These are phyloP conservation scores for Nowickia ferox DNA, from an alignment of 2,888 invertebrate genomes.

Conservation along the genomic window DNA sequence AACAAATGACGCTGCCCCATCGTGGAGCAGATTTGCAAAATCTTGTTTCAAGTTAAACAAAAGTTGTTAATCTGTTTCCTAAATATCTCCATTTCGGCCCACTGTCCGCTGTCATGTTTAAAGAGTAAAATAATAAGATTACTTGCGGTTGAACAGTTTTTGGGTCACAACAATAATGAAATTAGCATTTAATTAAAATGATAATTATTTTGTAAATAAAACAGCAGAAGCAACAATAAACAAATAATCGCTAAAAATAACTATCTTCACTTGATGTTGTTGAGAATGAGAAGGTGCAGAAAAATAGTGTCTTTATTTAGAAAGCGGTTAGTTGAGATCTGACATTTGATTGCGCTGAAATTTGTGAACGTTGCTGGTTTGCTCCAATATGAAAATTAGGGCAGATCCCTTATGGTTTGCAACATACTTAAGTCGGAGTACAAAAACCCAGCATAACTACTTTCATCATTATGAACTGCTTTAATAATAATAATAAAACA, in stretches of 20 bases:
- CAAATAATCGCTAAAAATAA: neutral
- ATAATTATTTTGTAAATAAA: conserved; percentile 8
- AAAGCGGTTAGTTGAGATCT: neutral
- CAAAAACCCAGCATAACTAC: no score
- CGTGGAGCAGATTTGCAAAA: no score
- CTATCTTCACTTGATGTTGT: neutral
- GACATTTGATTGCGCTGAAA: neutral
- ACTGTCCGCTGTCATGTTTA: neutral
- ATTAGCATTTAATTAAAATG: conserved; percentile 47
- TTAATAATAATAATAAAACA: no score
- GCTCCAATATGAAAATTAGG: no score
- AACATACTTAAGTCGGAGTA: no score
- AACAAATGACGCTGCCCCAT: no score
- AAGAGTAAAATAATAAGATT: conserved; percentile 20
- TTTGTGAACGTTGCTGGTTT: neutral
- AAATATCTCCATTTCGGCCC: neutral
- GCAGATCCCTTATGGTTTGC: no score
- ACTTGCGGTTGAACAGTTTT: conserved; percentile 34
- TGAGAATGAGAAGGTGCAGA: conserved; percentile 1
- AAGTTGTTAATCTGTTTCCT: no score
- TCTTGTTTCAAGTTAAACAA: no score
- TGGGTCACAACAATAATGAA: conserved; percentile 47
- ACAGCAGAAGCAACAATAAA: conserved; percentile 4
- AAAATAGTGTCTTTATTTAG: neutral
- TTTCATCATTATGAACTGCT: no score